A percentile compares a stretch with the other conserved stretches of the same genome.
These are phyloP conservation scores for Callopanchax toddi DNA, from an alignment of 2,113 vertebrate genomes.

Conservation along the genomic window DNA sequence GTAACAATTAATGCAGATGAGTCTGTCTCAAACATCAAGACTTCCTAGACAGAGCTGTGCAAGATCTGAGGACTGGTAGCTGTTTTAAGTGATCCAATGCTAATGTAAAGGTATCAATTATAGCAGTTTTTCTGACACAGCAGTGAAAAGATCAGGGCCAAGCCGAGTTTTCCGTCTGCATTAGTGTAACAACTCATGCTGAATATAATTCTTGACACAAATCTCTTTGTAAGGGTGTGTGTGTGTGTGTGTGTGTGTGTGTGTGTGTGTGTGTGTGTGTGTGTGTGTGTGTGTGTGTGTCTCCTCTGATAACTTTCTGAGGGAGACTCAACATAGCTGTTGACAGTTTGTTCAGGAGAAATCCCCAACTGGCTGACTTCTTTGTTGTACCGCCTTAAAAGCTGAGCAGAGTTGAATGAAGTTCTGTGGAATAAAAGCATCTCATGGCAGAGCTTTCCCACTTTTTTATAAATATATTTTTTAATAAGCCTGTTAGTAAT, in stretches of 20 bases:
- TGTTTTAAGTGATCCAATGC: no score
- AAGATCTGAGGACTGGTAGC: no score
- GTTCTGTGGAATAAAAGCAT: conserved; percentile 38
- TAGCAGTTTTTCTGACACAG: no score
- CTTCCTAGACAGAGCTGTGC: no score
- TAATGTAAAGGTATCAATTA: no score
- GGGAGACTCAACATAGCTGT: conserved; percentile 33
- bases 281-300: neutral
- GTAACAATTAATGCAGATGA: no score
- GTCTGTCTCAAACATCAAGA: no score
- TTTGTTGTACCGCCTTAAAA: conserved; percentile 48
- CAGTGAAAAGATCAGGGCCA: neutral
- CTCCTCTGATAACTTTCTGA: conserved; percentile 57
- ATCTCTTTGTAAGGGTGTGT: conserved; percentile 9
- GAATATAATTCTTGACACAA: conserved; percentile 24
- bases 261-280: conserved; percentile 1
- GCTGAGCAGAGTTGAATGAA: conserved; percentile 44
- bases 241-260: neutral
- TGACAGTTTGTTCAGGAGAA: conserved; percentile 38
- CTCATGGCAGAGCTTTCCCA: conserved; percentile 36
- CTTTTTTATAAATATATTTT: conserved; percentile 41
- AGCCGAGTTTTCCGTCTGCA: conserved; percentile 12
- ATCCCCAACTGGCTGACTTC: conserved; percentile 37
- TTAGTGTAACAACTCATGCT: conserved; percentile 28
- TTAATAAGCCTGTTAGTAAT: conserved; percentile 69